These are phyloP conservation scores for Chydorus sphaericus DNA, from an alignment of 2,888 invertebrate species.

Conservation along the genomic window DNA sequence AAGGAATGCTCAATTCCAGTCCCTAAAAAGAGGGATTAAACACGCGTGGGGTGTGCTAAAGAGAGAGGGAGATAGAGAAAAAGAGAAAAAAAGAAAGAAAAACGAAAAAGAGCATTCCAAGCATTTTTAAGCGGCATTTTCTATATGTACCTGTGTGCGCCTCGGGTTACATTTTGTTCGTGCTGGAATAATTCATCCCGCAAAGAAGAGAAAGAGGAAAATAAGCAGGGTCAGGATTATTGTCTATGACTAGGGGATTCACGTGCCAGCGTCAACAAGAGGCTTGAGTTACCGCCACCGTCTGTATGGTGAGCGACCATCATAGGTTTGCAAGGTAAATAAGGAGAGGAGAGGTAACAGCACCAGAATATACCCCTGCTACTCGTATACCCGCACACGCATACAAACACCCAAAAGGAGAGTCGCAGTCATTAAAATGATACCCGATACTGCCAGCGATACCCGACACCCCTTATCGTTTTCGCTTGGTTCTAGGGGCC, in stretches of 20 bases:
- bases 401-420: not conserved
- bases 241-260: no score
- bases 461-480: no score
- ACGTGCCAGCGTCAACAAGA: constrained; percentile 4
- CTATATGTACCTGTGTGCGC: not conserved
- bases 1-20: not conserved
- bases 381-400: not conserved
- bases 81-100: not conserved
- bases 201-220: not conserved
- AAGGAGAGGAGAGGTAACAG: not conserved
- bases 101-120: not conserved
- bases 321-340: constrained; percentile 1
- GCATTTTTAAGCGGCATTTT: not conserved
- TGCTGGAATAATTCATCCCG: not conserved
- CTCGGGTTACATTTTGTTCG: not conserved
- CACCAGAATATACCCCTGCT: not conserved
- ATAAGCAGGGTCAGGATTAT: no score
- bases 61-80: not conserved
- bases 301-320: not conserved
- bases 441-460: not conserved
- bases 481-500: not conserved
- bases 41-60: not conserved
- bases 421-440: not conserved
- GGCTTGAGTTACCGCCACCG: not conserved
- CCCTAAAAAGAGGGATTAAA: not conserved